Base-by-base conservation (phyloP, 2,797 vertebrate species). In the Mus spretus region DNA sequence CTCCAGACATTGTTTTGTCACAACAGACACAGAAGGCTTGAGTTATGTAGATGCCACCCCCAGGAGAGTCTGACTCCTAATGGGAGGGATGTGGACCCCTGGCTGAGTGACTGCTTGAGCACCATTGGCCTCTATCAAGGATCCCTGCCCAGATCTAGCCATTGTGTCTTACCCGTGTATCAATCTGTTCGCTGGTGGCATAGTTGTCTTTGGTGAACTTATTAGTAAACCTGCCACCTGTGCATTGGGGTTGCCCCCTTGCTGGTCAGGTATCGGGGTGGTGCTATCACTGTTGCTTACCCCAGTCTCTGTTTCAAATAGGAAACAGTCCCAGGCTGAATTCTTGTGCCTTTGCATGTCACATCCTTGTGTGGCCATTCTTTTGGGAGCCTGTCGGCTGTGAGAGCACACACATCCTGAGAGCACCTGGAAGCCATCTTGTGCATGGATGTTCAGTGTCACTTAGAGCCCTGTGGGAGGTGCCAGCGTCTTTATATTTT, bases 371-470 rank as follows among this genome's bases (percentile, higher is more conserved):
- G 3, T 3, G 72, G n/a, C 37, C 24, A 0, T 75, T 92, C 57
- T 11, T 11, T 28, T 1, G 26, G 63, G 75, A 53, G 1, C 78
- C 70, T 13, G 6, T 24, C 8, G 6, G 40, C 8, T 12, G 50
- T 6, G 28, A 40, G 53, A 28, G 10, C 7, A 1, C 19, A 2
- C 11, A 3, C 28, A 47, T 7, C 0, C 10, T 2, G 28, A 70
- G 77, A 57, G 1, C 11, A 20, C n/a, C 67, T 78, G 57, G 31
- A 0, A 11, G 8, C 53, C 55, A 6, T 11, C 1, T 1, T 22
- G 22, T 31, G 31, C 19, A 28, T 24, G 85, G 15, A 78, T 61
- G 44, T 65, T 59, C 31, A 24, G 17, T 47, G n/a, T 17, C 81
- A 20, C 59, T 28, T 2, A 63, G 63, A 31, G 2, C 8, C 50